Conservation (phyloP, 2,797 vertebrate species). For the Scyliorhinus canicula region DNA sequence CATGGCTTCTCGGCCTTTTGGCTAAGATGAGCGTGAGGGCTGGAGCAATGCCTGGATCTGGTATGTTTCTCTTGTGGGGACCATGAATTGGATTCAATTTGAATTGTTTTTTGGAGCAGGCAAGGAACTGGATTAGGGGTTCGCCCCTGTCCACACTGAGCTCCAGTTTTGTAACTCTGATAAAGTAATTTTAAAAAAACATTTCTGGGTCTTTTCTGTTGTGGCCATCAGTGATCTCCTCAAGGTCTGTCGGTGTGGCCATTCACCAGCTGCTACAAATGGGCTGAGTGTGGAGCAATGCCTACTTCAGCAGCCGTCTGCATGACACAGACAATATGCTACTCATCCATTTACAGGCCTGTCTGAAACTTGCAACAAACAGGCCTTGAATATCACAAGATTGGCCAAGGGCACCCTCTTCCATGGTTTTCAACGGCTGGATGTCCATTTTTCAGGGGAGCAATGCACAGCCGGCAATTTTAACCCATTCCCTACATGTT, state of each 20-base stretch:
- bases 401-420: background rate
- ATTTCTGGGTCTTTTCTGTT: background rate
- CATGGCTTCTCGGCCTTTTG: too few species aligned
- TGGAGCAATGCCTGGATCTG: too few species aligned
- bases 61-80: too few species aligned
- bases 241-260: background rate
- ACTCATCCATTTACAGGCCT: background rate
- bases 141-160: too few species aligned
- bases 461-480: background rate
- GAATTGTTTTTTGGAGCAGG: too few species aligned
- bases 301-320: background rate
- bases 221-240: background rate
- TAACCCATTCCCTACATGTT: background rate
- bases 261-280: background rate
- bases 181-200: too few species aligned
- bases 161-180: too few species aligned
- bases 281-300: background rate
- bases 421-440: too few species aligned
- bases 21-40: too few species aligned
- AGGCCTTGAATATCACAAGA: background rate
- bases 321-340: background rate
- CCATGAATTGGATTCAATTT: too few species aligned
- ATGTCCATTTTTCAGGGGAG: background rate
- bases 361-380: background rate
- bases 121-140: too few species aligned